Base-by-base conservation (phyloP, 2,113 vertebrate species). In the Gymnobelideus leadbeateri region DNA sequence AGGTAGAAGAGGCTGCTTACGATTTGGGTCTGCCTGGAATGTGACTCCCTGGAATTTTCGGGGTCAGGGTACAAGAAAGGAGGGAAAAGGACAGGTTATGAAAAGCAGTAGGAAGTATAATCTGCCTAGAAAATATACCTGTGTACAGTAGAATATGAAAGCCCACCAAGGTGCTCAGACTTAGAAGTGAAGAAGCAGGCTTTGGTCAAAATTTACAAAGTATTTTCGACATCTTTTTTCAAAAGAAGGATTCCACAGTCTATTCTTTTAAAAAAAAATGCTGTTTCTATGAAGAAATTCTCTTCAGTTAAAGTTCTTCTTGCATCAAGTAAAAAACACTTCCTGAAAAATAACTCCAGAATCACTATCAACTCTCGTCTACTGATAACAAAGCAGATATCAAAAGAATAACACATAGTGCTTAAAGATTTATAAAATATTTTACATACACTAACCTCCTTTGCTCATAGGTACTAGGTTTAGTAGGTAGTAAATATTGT, bases 231-330 rank as follows among this genome's bases (percentile, higher is more conserved):
- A 77, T 43, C n/a, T 91, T 91, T 51, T 92, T 25, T 92, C 3
- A 61, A 57, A 95, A 93, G 54, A 93, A n/a, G 2, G 25, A 95
- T 28, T 24, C 84, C 96, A 68, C 61, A 91, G 6, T 89, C n/a
- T 93, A 10, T 1, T 93, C 52, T 47, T 94, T 91, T n/a, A 93
- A 96, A 94, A 68, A 31, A 24, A 68, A 43, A 84, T 43, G 12
- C 37, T 25, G 9, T 84, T 43, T 43, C n/a, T 23, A 84, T 23
- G 68, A 84, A 0, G 4, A 84, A 84, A 84, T 84, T 84, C 68
- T 43, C 7, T 84, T 43, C 16, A 84, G 68, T 43, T 43, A 8
- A 84, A 43, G 68, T 21, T 84, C 43, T 77, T 77, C n/a, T 84
- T 84, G 7, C 68, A 84, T 43, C 68, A 84, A 84, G n/a, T 84